A percentile compares a stretch with the other conserved stretches of the same genome.
Conservation (phyloP, 1,140 invertebrate genomes). For the Drosophila prosaltans region DNA sequence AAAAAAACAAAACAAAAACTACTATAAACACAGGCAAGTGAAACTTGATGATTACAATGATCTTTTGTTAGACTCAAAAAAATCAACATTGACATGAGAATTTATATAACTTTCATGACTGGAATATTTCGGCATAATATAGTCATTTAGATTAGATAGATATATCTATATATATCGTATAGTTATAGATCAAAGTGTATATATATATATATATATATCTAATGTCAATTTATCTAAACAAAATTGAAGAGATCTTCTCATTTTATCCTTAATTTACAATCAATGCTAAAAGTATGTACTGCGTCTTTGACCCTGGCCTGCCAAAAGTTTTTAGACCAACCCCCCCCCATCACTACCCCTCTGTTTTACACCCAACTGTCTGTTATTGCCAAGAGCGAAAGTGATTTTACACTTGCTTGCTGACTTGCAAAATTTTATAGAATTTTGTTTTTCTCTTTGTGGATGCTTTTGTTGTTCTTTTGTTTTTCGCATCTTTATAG, state of each 20-base stretch:
- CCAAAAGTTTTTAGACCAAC: neutral
- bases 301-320: neutral
- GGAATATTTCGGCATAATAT: neutral
- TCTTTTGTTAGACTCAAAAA: neutral
- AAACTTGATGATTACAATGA: no score
- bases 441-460: neutral
- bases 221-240: neutral
- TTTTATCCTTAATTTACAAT: neutral
- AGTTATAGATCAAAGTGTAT: neutral
- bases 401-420: slow-evolving; percentile 2
- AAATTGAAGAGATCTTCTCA: neutral
- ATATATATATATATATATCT: neutral
- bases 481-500: slow-evolving; percentile 2
- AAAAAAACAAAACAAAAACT: neutral
- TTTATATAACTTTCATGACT: slow-evolving; percentile 1
- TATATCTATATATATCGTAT: slow-evolving; percentile 9
- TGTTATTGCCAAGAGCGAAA: slow-evolving; percentile 12
- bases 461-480: neutral
- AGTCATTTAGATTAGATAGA: slow-evolving; percentile 13
- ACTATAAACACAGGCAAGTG: no score
- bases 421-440: slow-evolving; percentile 14
- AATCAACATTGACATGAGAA: slow-evolving; percentile 2
- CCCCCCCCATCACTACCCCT: neutral
- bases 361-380: neutral
- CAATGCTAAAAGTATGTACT: neutral